phyloP scores from a whole-genome alignment of 2,113 vertebrate genomes.

The Lepus timidus region DNA sequence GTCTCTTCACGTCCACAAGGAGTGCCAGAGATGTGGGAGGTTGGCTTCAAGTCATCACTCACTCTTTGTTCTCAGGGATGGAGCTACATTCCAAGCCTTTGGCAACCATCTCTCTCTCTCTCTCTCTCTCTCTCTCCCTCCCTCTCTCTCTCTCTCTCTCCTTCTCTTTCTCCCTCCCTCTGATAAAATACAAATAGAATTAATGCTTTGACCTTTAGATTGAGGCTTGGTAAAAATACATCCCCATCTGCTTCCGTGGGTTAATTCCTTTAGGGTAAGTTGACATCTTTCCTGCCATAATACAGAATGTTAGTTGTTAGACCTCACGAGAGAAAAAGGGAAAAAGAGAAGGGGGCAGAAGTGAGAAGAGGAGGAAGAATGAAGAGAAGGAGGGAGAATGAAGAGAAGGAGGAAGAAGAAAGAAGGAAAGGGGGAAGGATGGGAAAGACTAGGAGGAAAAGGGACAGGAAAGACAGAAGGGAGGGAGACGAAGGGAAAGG shows the following conservation, averaged over 20 bases:
- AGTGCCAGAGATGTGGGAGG: neutral
- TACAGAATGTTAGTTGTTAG: neutral
- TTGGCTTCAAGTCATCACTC: neutral
- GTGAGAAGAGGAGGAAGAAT: neutral
- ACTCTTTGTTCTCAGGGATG: neutral
- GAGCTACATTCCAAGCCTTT: neutral
- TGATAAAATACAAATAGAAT: neutral
- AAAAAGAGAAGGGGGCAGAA: neutral
- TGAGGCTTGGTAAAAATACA: neutral
- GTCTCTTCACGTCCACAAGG: neutral
- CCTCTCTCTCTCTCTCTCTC: no score
- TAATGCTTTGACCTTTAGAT: neutral
- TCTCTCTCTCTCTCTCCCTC: no score
- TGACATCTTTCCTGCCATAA: neutral
- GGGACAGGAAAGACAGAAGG: no score
- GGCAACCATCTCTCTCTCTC: no score
- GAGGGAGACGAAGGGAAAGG: neutral
- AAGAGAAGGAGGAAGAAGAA: neutral
- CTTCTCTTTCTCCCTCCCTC: no score
- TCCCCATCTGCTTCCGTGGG: neutral
- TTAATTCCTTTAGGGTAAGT: neutral
- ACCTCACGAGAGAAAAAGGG: neutral
- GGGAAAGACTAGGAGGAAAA: neutral
- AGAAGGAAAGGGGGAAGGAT: accelerated
- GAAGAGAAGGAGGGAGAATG: neutral